Conservation (phyloP, 2,888 invertebrate species). For the Gerris lacustris region DNA sequence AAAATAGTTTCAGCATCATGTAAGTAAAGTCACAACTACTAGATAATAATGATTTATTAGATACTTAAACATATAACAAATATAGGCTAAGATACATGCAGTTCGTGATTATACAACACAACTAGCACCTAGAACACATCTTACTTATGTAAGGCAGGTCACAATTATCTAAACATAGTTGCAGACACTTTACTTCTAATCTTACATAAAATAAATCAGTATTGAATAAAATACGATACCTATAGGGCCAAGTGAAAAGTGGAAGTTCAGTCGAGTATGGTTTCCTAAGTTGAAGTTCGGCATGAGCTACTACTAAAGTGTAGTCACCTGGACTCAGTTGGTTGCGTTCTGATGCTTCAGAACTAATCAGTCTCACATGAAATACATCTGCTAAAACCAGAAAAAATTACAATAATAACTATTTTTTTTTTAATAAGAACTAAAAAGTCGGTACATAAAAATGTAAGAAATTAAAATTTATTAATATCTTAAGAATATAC, state of each 20-base stretch:
- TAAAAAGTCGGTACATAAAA: background rate
- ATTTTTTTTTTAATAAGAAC: background rate
- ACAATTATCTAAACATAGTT: no score
- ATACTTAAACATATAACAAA: no score
- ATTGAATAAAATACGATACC: slow-evolving; percentile 31
- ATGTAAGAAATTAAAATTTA: background rate
- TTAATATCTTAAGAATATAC: slow-evolving; percentile 8
- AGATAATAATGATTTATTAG: no score
- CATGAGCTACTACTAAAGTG: slow-evolving; percentile 58
- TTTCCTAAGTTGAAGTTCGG: slow-evolving; percentile 60
- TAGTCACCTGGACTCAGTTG: slow-evolving; percentile 59
- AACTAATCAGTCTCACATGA: slow-evolving; percentile 60
- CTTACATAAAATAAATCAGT: no score
- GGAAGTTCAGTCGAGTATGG: slow-evolving; percentile 42
- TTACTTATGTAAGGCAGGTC: no score
- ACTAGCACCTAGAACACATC: no score
- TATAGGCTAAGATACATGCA: no score
- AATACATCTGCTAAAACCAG: slow-evolving; percentile 47
- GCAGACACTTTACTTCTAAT: no score
- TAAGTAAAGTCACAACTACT: no score
- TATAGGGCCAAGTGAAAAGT: slow-evolving; percentile 70
- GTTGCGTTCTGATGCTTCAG: slow-evolving; percentile 66
- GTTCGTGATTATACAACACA: no score
- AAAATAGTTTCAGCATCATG: no score
- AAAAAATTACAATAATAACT: slow-evolving; percentile 11